phyloP scores from a whole-genome alignment of 2,113 vertebrate species.

The Atrichornis clamosus region DNA sequence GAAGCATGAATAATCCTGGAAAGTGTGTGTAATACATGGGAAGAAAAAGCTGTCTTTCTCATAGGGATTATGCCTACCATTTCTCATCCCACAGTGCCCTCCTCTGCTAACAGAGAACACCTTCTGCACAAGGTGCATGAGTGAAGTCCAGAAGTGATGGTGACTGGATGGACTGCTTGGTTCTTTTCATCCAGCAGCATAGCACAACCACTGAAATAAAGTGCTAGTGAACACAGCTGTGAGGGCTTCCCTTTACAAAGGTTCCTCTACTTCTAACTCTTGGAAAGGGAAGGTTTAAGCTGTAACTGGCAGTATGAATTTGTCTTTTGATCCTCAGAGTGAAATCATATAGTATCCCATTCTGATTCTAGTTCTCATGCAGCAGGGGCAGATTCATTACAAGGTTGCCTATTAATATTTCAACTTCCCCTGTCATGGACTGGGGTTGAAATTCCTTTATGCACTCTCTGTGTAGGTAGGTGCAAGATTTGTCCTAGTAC shows the following conservation, averaged over 20 bases:
- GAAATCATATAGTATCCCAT: neutral
- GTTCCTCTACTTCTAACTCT: neutral
- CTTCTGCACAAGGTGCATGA: neutral
- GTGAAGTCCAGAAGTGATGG: neutral
- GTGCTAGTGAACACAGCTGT: neutral
- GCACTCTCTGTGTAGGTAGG: neutral
- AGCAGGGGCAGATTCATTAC: neutral
- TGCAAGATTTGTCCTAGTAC: neutral
- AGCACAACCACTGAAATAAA: neutral
- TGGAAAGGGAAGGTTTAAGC: neutral
- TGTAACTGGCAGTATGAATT: neutral
- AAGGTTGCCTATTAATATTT: neutral
- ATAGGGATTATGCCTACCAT: neutral
- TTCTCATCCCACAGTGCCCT: neutral
- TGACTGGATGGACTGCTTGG: neutral
- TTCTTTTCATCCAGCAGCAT: neutral
- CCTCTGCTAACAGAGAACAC: neutral
- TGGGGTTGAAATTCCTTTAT: neutral
- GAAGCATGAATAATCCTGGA: neutral
- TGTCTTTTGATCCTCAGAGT: neutral
- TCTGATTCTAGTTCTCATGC: neutral
- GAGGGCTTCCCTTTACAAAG: neutral
- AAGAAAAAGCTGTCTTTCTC: neutral
- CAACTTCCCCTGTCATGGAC: neutral
- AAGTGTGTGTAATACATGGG: neutral